phyloP scores from a whole-genome alignment of 2,113 vertebrate species.

The Elephas maximus region DNA sequence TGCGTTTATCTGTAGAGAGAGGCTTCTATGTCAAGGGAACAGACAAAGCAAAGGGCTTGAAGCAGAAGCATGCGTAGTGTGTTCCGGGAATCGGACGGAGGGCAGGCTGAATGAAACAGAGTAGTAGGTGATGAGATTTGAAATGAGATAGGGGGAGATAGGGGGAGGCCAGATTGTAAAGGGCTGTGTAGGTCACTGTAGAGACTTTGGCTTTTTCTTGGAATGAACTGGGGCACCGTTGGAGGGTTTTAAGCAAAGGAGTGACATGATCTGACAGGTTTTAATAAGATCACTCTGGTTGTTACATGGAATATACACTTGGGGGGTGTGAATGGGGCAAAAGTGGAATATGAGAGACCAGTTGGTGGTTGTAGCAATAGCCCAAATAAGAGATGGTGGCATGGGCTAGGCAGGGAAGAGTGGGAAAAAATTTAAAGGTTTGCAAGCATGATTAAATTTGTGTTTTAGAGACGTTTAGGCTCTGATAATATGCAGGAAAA shows the following conservation, averaged over 20 bases:
- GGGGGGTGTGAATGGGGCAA: no score
- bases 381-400: neutral
- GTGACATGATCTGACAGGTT: neutral
- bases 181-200: neutral
- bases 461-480: neutral
- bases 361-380: neutral
- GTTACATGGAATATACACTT: neutral
- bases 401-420: neutral
- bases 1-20: neutral
- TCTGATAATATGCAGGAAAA: neutral
- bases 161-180: neutral
- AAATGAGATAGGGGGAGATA: neutral
- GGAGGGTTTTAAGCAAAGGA: neutral
- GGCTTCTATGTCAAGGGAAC: neutral
- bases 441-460: neutral
- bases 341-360: neutral
- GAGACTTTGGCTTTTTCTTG: neutral
- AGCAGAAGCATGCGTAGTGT: neutral
- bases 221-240: neutral
- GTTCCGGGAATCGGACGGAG: neutral
- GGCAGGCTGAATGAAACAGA: neutral
- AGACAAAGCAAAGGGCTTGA: neutral
- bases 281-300: neutral
- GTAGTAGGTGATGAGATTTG: neutral
- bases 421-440: neutral